A percentile compares a stretch with the other conserved stretches of the same genome.
phyloP scores from a whole-genome alignment of 2,113 vertebrate genomes.

The Gambusia affinis region DNA sequence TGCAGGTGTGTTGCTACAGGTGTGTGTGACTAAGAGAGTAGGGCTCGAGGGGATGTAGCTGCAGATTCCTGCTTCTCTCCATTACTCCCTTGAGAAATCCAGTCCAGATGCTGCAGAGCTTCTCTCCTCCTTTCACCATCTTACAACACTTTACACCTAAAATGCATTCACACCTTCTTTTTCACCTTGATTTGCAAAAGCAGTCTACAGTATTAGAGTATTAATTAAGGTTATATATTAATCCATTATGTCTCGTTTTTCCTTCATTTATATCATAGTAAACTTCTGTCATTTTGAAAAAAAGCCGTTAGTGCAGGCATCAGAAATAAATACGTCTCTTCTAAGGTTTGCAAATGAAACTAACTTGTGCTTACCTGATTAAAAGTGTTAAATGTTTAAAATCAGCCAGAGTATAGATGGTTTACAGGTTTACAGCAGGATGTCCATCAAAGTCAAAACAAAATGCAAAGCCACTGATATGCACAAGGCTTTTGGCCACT shows the following conservation, averaged over 20 bases:
- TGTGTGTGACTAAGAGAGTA: constrained; percentile 1
- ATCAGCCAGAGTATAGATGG: neutral
- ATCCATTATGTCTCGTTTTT: neutral
- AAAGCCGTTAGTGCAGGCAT: neutral
- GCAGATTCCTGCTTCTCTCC: constrained; percentile 51
- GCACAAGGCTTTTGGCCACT: too few relatives aligned
- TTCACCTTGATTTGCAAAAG: neutral
- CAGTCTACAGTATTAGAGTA: neutral
- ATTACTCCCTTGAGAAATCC: constrained; percentile 62
- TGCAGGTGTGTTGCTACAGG: constrained; percentile 38
- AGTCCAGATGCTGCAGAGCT: constrained; percentile 58
- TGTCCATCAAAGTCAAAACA: neutral
- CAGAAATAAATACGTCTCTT: neutral
- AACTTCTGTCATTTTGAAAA: too few relatives aligned
- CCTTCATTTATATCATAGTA: neutral
- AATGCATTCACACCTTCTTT: constrained; percentile 5
- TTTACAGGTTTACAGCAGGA: neutral
- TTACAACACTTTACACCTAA: constrained; percentile 11
- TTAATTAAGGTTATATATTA: neutral
- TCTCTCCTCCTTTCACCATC: constrained; percentile 33
- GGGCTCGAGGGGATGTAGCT: constrained; percentile 50
- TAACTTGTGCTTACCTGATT: neutral
- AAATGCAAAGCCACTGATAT: neutral
- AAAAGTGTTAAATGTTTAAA: neutral
- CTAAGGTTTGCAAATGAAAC: neutral